phyloP scores from a whole-genome alignment of 2,888 invertebrate genomes.

The Pristionchus fissidentatus region DNA sequence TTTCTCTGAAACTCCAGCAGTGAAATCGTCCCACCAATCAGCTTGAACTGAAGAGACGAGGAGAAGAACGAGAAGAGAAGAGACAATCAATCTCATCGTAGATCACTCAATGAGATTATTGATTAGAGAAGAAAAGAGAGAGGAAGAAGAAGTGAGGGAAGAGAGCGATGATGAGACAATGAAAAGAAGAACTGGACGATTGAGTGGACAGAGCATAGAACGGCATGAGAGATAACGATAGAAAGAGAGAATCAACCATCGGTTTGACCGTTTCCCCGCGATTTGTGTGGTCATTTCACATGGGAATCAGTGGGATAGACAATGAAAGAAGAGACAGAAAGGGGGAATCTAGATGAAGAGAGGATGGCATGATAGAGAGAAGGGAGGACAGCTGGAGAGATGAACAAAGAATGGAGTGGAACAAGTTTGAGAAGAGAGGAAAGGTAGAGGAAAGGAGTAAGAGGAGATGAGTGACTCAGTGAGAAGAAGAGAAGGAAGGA shows the following conservation, averaged over 20 bases:
- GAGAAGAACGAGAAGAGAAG: slow-evolving; percentile 8
- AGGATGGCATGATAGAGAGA: background rate
- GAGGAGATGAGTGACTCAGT: background rate
- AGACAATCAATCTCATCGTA: background rate
- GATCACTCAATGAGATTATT: slow-evolving; percentile 16
- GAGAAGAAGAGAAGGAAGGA: background rate
- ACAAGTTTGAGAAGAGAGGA: slow-evolving; percentile 38
- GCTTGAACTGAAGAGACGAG: slow-evolving; percentile 51
- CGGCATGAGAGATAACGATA: background rate
- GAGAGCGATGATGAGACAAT: background rate
- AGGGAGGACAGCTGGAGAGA: slow-evolving; percentile 10
- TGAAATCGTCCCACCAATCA: slow-evolving; percentile 66
- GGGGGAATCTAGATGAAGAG: background rate
- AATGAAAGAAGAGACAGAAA: slow-evolving; percentile 1
- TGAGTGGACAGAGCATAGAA: background rate
- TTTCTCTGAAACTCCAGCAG: slow-evolving; percentile 54
- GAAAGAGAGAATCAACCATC: background rate
- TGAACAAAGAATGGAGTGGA: slow-evolving; percentile 27
- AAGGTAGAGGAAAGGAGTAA: slow-evolving; percentile 18
- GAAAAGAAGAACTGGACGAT: slow-evolving; percentile 11
- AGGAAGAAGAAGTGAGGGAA: background rate
- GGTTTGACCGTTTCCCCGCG: no score
- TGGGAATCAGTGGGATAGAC: no score
- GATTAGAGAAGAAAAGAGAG: background rate
- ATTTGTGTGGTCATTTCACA: no score